Evolutionary conservation across 1,140 invertebrate genomes (phyloP), one percentile per base, ranked within the genome.

Genomic region (Nomia melanderi): DNA sequence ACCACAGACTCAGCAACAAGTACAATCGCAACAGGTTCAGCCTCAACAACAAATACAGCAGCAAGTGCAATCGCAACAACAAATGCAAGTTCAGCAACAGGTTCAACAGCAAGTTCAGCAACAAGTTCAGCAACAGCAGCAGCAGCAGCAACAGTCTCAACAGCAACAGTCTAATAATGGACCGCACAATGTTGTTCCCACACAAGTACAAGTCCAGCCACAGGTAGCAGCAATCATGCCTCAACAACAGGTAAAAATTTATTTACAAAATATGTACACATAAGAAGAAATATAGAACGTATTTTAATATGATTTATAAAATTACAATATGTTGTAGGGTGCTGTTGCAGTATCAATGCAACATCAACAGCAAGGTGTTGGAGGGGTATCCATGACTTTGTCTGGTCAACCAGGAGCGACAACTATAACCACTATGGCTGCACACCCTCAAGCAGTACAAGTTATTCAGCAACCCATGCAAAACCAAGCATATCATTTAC

Each of bases 381-480:
- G 88, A 25, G 90, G 90, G 54, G 91, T 91, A 8, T 92, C 91
- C 50, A 92, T 92, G 91, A 90, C 91, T 4, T 74, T 92, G 5
- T 90, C 91, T 4, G 91, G 90, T 31, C 91, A 92, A 66, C 90
- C 90, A 53, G 90, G 90, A 11, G 91, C 88, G 20, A 91, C 90
- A 9, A 91, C 92, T 3, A 92, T 92, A 66, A 92, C 91, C 4
- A 92, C 91, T 0, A 92, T 92, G 91, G 91, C 91, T 50, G 89
- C 91, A 1, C 91, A 91, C 78, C 91, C 91, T 0, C 91, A 92
- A 60, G 91, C 91, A 1, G 93, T 95, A 14, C 96, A 97, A 90
- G 95, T 97, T 20, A 97, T 97, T 81, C 96, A 97, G 88, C 96
- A 97, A 80, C 95, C 96, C 1, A 89, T 97, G 76, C 96, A 96